Evolutionary conservation across 2,113 vertebrate species (phyloP).

Genomic region (Rhombomys opimus): DNA sequence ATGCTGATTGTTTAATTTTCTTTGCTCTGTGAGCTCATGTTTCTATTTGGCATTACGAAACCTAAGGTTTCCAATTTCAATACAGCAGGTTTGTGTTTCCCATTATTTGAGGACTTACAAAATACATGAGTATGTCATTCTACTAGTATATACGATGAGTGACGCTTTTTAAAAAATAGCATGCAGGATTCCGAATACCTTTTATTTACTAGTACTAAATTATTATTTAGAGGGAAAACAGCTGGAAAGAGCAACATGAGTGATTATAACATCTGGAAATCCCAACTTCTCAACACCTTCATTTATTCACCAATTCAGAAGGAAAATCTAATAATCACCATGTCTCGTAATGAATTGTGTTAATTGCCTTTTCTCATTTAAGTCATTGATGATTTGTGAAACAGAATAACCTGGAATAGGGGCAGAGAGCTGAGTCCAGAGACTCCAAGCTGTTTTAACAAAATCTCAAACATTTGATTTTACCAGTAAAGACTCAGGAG

Average conservation of each 20-base stretch:
- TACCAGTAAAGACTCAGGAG: no score
- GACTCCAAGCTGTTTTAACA: neutral
- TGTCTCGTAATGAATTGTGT: neutral
- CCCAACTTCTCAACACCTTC: neutral
- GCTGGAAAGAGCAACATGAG: neutral
- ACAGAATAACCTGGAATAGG: neutral
- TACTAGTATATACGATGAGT: neutral
- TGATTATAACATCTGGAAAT: neutral
- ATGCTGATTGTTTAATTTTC: neutral
- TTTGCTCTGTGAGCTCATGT: neutral
- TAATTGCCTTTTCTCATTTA: neutral
- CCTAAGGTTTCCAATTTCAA: neutral
- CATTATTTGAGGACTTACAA: neutral
- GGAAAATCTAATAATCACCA: neutral
- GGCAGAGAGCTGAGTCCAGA: neutral
- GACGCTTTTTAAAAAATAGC: neutral
- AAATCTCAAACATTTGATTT: no score
- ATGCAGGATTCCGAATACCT: neutral
- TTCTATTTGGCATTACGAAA: neutral
- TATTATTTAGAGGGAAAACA: neutral
- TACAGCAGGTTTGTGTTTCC: neutral
- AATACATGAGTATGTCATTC: neutral
- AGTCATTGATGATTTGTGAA: neutral
- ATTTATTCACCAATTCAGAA: neutral
- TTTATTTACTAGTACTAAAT: neutral